A percentile compares a stretch with the other conserved stretches of the same genome.
Evolutionary conservation across 2,797 vertebrate species (phyloP).

Genomic region (Tinamus major): DNA sequence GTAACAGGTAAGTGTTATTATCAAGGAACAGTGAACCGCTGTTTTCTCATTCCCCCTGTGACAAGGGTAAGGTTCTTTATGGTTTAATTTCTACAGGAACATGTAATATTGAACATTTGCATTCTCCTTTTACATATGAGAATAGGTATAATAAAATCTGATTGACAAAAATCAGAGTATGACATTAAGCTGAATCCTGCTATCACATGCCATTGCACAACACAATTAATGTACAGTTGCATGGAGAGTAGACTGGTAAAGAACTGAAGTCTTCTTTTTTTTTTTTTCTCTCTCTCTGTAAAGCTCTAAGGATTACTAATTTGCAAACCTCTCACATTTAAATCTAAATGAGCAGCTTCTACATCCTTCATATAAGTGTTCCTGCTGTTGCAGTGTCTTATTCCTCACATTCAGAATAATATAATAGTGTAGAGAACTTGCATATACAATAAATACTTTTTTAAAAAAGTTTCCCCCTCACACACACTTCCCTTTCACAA

Average conservation of each 20-base stretch:
- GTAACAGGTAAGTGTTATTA: not conserved
- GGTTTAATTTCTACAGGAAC: not conserved
- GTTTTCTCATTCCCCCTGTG: not conserved
- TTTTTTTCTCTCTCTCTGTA: rapidly evolving
- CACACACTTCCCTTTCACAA: not conserved
- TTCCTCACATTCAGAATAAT: not conserved
- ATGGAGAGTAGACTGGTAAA: not conserved
- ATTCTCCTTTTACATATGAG: not conserved
- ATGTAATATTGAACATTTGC: not conserved
- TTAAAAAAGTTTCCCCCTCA: too few relatives aligned
- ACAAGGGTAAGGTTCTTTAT: rapidly evolving
- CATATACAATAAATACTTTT: not conserved
- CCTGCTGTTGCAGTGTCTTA: not conserved
- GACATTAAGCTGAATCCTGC: not conserved
- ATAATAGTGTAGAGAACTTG: not conserved
- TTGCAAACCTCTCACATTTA: not conserved
- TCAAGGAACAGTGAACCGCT: not conserved
- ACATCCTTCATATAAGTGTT: not conserved
- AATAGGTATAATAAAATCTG: too few relatives aligned
- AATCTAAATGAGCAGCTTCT: not conserved
- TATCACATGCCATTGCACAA: not conserved
- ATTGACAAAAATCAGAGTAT: not conserved
- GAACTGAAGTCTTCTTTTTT: too few relatives aligned
- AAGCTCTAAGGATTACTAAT: not conserved
- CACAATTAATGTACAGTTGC: not conserved